Base-by-base conservation (phyloP, 2,888 invertebrate genomes). In the Myathropa florea region DNA sequence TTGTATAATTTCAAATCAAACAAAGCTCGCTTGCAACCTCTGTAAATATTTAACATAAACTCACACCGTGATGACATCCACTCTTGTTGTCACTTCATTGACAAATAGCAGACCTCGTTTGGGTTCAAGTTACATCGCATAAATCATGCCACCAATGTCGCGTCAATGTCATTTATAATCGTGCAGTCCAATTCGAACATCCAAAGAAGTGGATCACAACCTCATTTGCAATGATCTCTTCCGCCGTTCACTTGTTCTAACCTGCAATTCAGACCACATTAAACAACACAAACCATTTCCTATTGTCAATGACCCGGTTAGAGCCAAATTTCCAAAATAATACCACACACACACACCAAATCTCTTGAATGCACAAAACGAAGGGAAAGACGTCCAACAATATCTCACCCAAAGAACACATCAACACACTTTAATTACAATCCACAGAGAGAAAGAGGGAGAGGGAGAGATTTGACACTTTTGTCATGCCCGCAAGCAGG, bases 241-340 rank as follows among this genome's bases (percentile, higher is more conserved):
- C 26, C 36, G 12, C 21, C 9, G 30, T 59, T n/a, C 39, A 46
- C 23, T 46, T 28, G 39, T 65, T 65, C 28, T 46, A 67, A 75
- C 28, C 68, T 33, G 6, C 4, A 18, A 65, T 65, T 39, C 18
- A 36, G 24, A 18, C 39, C 46, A 18, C 46, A 18, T n/a, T n/a
- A 46, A 18, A 39, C 28, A 65, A 65, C 59, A 30, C 33, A 57
- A 59, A 39, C 36, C 9, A 39, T 76, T 76, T 65, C 75, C 75
- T 67, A 76, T 76, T 76, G 67, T 53, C 76, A 68, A 76, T 76
- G 76, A 76, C 76, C 76, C 33, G 60, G 53, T 68, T 76, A 67
- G 26, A 46, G 23, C 23, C 10, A 61, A 3, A 24, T 46, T n/a
- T 46, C 33, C 55, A 36, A 70, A 57, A 36, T 36, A 24, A 33